Evolutionary conservation across 2,113 vertebrate species (phyloP).

Genomic region (Tragelaphus scriptus): DNA sequence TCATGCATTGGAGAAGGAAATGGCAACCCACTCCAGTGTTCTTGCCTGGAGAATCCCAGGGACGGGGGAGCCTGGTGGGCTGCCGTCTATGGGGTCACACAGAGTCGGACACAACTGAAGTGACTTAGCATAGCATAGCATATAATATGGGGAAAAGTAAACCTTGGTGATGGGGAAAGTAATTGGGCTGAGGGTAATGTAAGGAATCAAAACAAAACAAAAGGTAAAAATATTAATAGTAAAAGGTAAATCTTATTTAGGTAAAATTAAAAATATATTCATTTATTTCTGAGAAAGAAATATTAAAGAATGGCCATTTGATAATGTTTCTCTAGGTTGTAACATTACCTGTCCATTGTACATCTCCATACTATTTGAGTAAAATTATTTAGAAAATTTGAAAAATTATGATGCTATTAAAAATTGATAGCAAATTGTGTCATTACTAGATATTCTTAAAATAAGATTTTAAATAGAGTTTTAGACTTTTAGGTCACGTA

Average conservation of each 20-base stretch:
- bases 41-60: no score
- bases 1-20: no score
- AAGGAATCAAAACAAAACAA: not conserved
- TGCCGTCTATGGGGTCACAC: no score
- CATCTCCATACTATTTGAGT: not conserved
- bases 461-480: not conserved
- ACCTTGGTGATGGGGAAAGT: not conserved
- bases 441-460: slow-evolving; percentile 2
- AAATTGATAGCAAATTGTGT: not conserved
- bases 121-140: no score
- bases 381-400: not conserved
- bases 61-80: no score
- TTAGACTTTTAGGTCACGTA: not conserved
- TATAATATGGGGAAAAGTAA: not conserved
- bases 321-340: not conserved
- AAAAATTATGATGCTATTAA: not conserved
- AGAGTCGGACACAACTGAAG: no score
- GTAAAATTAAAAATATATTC: not conserved
- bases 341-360: not conserved
- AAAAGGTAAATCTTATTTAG: not conserved
- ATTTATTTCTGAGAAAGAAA: not conserved
- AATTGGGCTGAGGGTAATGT: not conserved
- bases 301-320: not conserved
- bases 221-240: not conserved
- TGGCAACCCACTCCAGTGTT: no score